phyloP scores from a whole-genome alignment of 1,140 invertebrate genomes.

The Orius laevigatus region DNA sequence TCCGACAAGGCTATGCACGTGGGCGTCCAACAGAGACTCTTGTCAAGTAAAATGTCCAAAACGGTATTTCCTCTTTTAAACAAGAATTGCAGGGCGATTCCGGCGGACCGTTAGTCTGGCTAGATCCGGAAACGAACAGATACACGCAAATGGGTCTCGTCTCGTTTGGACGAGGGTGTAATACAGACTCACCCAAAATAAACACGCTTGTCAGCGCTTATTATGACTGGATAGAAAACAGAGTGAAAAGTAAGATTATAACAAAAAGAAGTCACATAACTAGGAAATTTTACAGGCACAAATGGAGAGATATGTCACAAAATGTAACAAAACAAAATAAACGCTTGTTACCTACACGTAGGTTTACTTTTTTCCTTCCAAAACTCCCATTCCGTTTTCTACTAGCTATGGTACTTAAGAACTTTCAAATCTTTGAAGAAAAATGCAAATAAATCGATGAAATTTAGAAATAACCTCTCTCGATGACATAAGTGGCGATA shows the following conservation, averaged over 20 bases:
- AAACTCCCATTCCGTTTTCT: no score
- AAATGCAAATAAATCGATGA: no score
- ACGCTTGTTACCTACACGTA: no score
- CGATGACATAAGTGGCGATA: no score
- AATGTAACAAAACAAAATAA: no score
- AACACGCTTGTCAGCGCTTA: not conserved
- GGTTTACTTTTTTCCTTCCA: no score
- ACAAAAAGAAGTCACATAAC: no score
- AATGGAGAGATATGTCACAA: no score
- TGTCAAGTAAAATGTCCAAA: not conserved
- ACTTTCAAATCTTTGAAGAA: no score
- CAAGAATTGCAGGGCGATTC: slow-evolving; percentile 2
- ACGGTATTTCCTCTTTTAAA: not conserved
- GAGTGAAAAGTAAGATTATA: not conserved
- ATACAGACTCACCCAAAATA: not conserved
- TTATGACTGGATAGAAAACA: not conserved
- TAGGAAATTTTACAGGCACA: no score
- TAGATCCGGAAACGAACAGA: slow-evolving; percentile 4
- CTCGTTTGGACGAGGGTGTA: slow-evolving; percentile 1
- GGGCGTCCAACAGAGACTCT: not conserved
- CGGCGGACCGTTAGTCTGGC: slow-evolving; percentile 1
- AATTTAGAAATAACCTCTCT: no score
- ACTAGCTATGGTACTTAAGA: no score
- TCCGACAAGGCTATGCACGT: not conserved
- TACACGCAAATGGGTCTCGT: not conserved